phyloP scores from a whole-genome alignment of 1,140 invertebrate species.

The Reticulitermes speratus region DNA sequence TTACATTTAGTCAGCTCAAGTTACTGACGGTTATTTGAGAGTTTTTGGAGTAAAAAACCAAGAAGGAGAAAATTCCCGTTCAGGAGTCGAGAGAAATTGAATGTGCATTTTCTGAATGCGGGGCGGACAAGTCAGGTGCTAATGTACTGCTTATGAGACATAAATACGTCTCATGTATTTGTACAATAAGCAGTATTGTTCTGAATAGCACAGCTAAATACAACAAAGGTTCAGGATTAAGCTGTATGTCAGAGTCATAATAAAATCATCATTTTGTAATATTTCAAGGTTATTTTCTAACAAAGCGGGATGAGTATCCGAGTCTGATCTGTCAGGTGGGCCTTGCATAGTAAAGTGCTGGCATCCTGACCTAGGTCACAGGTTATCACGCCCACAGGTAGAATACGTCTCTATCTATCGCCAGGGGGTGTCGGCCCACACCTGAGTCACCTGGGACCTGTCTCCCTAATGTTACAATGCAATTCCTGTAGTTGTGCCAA shows the following conservation, averaged over 20 bases:
- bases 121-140: too few relatives aligned
- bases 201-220: background rate
- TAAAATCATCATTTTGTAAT: background rate
- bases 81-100: too few relatives aligned
- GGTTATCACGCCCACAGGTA: conserved; percentile 8
- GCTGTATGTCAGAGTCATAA: background rate
- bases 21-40: too few relatives aligned
- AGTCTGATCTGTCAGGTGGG: background rate
- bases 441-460: too few relatives aligned
- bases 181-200: background rate
- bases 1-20: too few relatives aligned
- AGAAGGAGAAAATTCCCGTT: too few relatives aligned
- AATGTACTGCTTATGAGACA: background rate
- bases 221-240: background rate
- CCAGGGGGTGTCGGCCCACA: background rate
- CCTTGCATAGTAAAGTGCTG: background rate
- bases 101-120: too few relatives aligned
- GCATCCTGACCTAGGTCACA: background rate
- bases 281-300: conserved; percentile 6
- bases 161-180: background rate
- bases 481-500: background rate
- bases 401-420: background rate
- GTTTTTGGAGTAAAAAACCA: too few relatives aligned
- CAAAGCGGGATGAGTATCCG: background rate
- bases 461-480: background rate